phyloP scores from a whole-genome alignment of 1,140 invertebrate genomes.

The Charaxes varanes region DNA sequence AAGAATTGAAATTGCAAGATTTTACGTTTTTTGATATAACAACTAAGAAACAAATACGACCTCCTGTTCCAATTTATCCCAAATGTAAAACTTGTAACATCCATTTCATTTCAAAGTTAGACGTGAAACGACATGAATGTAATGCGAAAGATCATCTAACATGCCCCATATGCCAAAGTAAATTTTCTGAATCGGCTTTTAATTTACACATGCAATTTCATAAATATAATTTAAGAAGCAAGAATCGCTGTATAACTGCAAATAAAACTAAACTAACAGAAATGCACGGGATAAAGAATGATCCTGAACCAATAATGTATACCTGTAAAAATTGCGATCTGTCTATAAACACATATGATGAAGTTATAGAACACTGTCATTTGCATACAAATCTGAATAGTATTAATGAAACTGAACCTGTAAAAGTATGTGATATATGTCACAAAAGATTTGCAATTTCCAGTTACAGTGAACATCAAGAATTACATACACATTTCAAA shows the following conservation, averaged over 20 bases:
- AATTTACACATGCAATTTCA: slow-evolving; percentile 47
- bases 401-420: slow-evolving; percentile 11
- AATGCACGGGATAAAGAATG: no score
- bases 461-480: slow-evolving; percentile 25
- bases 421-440: slow-evolving; percentile 28
- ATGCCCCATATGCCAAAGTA: slow-evolving; percentile 35
- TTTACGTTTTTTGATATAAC: slow-evolving; percentile 40
- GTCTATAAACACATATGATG: slow-evolving; percentile 37
- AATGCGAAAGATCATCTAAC: slow-evolving; percentile 19
- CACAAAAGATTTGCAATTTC: slow-evolving; percentile 22
- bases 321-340: slow-evolving; percentile 36
- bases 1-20: slow-evolving; percentile 31
- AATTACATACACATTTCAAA: slow-evolving; percentile 18
- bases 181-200: slow-evolving; percentile 30
- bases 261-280: no score
- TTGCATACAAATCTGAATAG: slow-evolving; percentile 28
- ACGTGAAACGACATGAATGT: slow-evolving; percentile 32
- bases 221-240: slow-evolving; percentile 19
- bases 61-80: slow-evolving; percentile 43
- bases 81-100: slow-evolving; percentile 36
- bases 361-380: slow-evolving; percentile 49
- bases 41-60: slow-evolving; percentile 25
- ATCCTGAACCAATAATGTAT: slow-evolving; percentile 14
- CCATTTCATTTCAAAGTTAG: slow-evolving; percentile 31
- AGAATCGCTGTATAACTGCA: background rate